phyloP scores from a whole-genome alignment of 2,797 vertebrate species.

The Cuniculus paca region DNA sequence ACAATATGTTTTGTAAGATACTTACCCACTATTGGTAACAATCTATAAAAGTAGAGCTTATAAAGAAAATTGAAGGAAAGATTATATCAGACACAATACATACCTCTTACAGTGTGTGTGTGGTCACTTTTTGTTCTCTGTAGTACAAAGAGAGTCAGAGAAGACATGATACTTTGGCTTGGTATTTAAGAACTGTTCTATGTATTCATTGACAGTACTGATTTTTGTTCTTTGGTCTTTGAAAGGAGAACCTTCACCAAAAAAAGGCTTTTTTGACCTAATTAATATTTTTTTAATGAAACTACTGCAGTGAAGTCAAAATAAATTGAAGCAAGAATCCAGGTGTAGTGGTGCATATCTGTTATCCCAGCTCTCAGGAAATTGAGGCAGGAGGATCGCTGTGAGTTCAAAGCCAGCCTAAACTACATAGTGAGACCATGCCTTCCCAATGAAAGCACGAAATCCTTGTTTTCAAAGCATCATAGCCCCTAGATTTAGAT shows the following conservation, averaged over 20 bases:
- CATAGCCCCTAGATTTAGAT: background rate
- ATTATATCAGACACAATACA: background rate
- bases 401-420: background rate
- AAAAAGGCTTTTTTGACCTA: slow-evolving; percentile 11
- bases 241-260: background rate
- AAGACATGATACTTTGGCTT: background rate
- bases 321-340: background rate
- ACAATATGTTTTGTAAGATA: background rate
- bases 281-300: slow-evolving; percentile 3
- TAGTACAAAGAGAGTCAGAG: background rate
- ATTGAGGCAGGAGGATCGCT: background rate
- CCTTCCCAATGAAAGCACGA: background rate
- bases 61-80: slow-evolving; percentile 11
- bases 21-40: background rate
- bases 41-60: background rate
- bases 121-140: background rate
- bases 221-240: slow-evolving; percentile 17
- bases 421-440: background rate
- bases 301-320: background rate
- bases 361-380: background rate
- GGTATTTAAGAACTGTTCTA: background rate
- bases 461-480: slow-evolving; percentile 47
- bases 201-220: background rate
- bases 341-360: background rate
- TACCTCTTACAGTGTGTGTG: background rate